Evolutionary conservation across 2,797 vertebrate genomes (phyloP).

Genomic region (Masticophis lateralis): DNA sequence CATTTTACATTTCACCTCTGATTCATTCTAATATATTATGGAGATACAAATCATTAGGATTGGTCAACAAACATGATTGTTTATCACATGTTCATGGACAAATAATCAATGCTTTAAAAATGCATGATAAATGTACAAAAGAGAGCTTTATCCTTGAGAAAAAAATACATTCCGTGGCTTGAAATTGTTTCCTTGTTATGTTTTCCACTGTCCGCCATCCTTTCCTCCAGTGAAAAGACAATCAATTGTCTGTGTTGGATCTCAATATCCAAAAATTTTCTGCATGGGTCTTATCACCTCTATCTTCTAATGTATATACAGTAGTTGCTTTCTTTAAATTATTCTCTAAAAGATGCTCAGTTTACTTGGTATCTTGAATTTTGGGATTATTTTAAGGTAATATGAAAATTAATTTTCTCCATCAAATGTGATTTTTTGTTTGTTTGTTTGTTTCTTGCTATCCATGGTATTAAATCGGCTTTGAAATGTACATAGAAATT

Average conservation of each 20-base stretch:
- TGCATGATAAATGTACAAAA: background rate
- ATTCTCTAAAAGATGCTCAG: background rate
- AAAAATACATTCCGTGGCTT: background rate
- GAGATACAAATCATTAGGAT: background rate
- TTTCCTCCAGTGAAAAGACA: background rate
- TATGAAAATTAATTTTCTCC: background rate
- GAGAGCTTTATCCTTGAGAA: background rate
- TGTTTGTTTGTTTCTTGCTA: background rate
- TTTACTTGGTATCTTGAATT: background rate
- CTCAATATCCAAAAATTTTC: background rate
- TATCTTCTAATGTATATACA: background rate
- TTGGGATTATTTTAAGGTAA: background rate
- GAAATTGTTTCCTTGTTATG: background rate
- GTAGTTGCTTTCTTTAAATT: background rate
- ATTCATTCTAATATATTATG: background rate
- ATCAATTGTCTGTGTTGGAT: background rate
- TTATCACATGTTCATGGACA: background rate
- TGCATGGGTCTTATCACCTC: background rate
- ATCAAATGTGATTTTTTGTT: background rate
- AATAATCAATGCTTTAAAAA: background rate
- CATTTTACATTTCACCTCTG: too few species aligned
- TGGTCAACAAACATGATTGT: background rate
- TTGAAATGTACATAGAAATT: slow-evolving; percentile 22
- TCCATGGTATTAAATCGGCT: background rate
- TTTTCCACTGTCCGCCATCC: background rate